Evolutionary conservation across 2,797 vertebrate genomes (phyloP).

Genomic region (Jordanella pulchra): DNA sequence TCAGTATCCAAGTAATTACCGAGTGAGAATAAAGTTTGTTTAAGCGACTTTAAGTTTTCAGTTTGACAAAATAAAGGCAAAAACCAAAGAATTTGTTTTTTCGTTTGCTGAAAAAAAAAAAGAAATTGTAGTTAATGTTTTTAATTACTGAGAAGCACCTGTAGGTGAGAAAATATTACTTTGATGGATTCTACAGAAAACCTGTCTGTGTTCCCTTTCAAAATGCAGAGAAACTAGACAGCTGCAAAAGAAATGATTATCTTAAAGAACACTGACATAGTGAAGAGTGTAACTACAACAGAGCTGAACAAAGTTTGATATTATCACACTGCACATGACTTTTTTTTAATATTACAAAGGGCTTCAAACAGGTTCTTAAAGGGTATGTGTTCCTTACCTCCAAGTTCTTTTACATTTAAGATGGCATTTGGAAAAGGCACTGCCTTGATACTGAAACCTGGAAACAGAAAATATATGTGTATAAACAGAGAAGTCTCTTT

Average conservation of each 20-base stretch:
- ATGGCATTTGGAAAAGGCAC: constrained; percentile 96
- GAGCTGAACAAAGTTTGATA: background rate
- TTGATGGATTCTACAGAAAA: background rate
- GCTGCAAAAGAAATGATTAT: background rate
- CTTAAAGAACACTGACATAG: background rate
- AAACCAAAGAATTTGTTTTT: no score
- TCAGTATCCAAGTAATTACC: background rate
- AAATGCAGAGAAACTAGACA: background rate
- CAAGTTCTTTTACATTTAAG: constrained; percentile 98
- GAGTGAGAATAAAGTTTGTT: no score
- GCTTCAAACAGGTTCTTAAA: background rate
- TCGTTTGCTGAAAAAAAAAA: no score
- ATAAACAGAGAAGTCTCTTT: constrained; percentile 25
- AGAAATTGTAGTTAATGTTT: no score
- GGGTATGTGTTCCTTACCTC: constrained; percentile 84
- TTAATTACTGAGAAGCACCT: no score
- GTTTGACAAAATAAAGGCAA: no score
- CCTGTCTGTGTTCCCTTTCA: background rate
- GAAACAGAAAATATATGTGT: constrained; percentile 57
- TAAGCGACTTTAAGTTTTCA: no score
- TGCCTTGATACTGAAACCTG: constrained; percentile 99
- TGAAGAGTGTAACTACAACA: background rate
- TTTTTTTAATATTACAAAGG: background rate
- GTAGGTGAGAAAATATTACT: background rate
- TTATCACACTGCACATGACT: background rate